Evolutionary conservation across 2,113 vertebrate genomes (phyloP), one percentile per base, ranked within the genome.

Genomic region (Rhipidura dahli): DNA sequence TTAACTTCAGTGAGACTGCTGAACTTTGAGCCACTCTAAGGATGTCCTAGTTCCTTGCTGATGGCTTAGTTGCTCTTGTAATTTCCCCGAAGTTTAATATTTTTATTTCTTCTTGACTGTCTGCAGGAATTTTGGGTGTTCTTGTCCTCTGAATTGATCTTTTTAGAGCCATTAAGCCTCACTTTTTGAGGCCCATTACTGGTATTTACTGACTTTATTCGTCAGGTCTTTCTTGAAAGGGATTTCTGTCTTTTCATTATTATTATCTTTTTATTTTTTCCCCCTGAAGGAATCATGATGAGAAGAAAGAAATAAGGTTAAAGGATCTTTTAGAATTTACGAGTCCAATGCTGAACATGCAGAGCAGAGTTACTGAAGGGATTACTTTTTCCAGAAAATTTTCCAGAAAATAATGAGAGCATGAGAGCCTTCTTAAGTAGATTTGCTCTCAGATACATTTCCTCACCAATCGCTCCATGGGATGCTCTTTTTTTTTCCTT

Each of bases 381-480:
- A 53, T 66, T 73, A 50, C 12, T 14, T 87, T 76, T 95, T 60
- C 60, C 39, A 59, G 66, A 94, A 89, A 65, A 64, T 56, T 64
- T 93, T 78, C 59, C 15, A 54, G 63, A 91, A 93, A 85, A 64
- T 68, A 63, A 53, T 39, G 31, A 56, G 14, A 49, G 22, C 30
- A 35, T 57, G 37, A 70, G 56, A 81, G 22, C 30, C 10, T 68
- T 76, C 63, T 61, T 15, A 64, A 50, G 19, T 24, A 65, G 37
- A 72, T 83, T 56, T 85, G 44, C 75, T 83, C 37, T 64, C 85
- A 83, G 40, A 86, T 83, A 16, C 6, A 6, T 64, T 93, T 93
- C 61, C 49, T 28, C 6, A 9, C 31, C 50, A 22, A 27, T 57
- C 0, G 0, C 3, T 87, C 19, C 19, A n/a, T 11, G 7, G 9